Evolutionary conservation across 2,113 vertebrate genomes (phyloP), one percentile per base, ranked within the genome.

Genomic region (Tyto alba): DNA sequence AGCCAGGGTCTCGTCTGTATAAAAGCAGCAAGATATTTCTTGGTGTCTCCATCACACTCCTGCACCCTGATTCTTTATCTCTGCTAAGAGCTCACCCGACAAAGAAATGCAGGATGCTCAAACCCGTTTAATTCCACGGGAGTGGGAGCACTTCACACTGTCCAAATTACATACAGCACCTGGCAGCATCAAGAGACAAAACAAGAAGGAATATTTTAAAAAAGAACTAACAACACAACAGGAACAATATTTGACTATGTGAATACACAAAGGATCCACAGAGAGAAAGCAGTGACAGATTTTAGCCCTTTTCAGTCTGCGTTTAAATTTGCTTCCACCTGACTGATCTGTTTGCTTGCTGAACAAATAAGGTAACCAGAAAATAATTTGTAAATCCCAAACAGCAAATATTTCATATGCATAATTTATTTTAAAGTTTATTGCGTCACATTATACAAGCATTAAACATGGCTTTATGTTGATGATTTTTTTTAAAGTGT

Each of bases 381-480:
- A 83, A 98, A 92, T 43, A 88, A 96, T 38, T 62, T 94, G 38
- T 60, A 72, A 96, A 93, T 71, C 91, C 85, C 64, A 88, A 88
- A 83, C 72, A 95, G 88, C 91, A 97, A 97, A 92, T 96, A 97
- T 95, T 98, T 97, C 88, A 93, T 96, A 94, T 97, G 97, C 98
- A 96, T 97, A 96, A 98, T 98, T 98, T 98, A 98, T 98, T 98
- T 98, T 98, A 89, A 98, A 98, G 96, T 98, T 98, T 98, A 98
- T 98, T 97, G 97, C 92, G 62, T 98, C 96, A 98, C 98, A 98
- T 97, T 98, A 91, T 98, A 98, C 96, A 98, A 98, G 98, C 98
- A 98, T 98, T 98, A 97, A 98, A 98, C 98, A 98, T 98, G 97
- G 98, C 97, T 98, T 98, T 96, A 97, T 97, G 97, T 97, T 93